A percentile compares a stretch with the other conserved stretches of the same genome.
These are phyloP conservation scores for Porites lobata DNA, from an alignment of 92 coral and sea anemone genomes.

Conservation along the genomic window DNA sequence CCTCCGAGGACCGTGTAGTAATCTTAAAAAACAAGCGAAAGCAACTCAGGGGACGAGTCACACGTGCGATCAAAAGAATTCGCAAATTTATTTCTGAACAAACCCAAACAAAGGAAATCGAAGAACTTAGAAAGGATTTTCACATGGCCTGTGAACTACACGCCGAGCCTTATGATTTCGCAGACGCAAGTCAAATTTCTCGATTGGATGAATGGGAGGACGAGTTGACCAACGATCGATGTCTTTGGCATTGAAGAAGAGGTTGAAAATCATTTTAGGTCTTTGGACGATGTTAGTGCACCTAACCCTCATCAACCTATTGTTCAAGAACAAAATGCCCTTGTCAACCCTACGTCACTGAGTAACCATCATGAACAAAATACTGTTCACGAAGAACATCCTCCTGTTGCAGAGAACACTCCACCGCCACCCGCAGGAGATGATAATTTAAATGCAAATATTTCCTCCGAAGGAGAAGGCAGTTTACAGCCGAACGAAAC, in stretches of 20 bases:
- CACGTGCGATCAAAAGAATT: slow-evolving; percentile 48
- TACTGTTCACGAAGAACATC: too few relatives aligned
- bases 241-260: slow-evolving; percentile 39
- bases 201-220: slow-evolving; percentile 45
- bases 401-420: too few relatives aligned
- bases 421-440: too few relatives aligned
- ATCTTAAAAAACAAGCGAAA: slow-evolving; percentile 30
- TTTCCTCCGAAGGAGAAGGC: too few relatives aligned
- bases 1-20: background rate
- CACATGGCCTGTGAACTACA: slow-evolving; percentile 26
- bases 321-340: background rate
- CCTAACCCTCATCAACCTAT: background rate
- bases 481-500: too few relatives aligned
- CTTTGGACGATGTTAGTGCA: background rate
- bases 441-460: too few relatives aligned
- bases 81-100: slow-evolving; percentile 7
- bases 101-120: slow-evolving; percentile 35
- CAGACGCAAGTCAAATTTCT: background rate
- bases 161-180: slow-evolving; percentile 27
- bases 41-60: slow-evolving; percentile 35
- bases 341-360: background rate
- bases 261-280: slow-evolving; percentile 9
- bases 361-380: too few relatives aligned
- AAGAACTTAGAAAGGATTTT: slow-evolving; percentile 50
- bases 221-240: slow-evolving; percentile 36